phyloP scores from a whole-genome alignment of 2,113 vertebrate genomes.

The Tyrannus savana region DNA sequence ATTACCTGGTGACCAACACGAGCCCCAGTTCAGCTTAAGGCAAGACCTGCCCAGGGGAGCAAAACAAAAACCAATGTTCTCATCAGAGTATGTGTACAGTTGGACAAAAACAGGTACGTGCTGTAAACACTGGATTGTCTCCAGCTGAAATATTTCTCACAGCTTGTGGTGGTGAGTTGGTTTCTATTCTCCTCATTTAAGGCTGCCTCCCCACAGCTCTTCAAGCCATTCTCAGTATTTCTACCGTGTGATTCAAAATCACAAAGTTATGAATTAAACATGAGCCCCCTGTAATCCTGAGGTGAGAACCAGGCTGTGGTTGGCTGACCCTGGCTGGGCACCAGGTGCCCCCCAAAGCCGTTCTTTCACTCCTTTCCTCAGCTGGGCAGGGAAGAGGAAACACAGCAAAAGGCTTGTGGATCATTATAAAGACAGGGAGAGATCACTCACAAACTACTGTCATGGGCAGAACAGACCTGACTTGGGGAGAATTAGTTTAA shows the following conservation, averaged over 20 bases:
- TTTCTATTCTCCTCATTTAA: not conserved
- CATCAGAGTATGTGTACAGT: not conserved
- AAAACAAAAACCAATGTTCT: not conserved
- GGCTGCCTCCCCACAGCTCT: not conserved
- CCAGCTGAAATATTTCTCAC: not conserved
- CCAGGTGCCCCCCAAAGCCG: not conserved
- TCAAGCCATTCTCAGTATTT: not conserved
- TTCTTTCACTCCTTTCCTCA: not conserved
- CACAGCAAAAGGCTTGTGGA: not conserved
- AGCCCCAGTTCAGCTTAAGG: not conserved
- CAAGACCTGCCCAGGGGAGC: not conserved
- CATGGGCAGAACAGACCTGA: not conserved
- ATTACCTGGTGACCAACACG: not conserved
- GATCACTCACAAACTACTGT: not conserved
- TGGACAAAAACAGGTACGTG: not conserved
- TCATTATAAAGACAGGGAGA: not conserved
- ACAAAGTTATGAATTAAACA: conserved; percentile 18
- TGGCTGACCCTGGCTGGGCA: not conserved
- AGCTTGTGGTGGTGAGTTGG: not conserved
- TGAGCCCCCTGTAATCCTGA: not conserved
- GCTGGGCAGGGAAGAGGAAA: not conserved
- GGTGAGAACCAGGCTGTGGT: not conserved
- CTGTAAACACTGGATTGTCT: not conserved
- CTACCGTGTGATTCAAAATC: not conserved
- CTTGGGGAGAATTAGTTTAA: not conserved